phyloP scores from a whole-genome alignment of 2,113 vertebrate species.

The Python bivittatus region DNA sequence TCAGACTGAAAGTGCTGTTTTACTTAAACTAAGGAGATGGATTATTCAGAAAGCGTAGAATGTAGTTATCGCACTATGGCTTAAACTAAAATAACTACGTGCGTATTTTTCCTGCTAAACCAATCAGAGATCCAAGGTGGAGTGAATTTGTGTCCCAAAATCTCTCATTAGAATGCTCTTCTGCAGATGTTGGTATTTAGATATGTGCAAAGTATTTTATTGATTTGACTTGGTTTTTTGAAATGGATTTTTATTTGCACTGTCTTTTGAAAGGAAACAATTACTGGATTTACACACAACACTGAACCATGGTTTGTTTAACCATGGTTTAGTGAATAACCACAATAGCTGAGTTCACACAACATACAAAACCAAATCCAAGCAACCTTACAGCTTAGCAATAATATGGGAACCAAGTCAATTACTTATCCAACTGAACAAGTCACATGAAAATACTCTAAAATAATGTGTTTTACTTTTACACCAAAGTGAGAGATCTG shows the following conservation, averaged over 20 bases:
- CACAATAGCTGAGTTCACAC: neutral
- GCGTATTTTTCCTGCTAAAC: neutral
- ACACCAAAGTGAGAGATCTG: neutral
- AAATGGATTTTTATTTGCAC: neutral
- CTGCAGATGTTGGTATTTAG: neutral
- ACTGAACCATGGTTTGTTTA: neutral
- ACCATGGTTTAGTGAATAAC: neutral
- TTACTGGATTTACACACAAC: neutral
- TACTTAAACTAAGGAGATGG: neutral
- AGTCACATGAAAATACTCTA: neutral
- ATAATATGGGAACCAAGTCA: neutral
- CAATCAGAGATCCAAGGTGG: neutral
- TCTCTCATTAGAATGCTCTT: neutral
- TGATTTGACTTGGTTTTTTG: neutral
- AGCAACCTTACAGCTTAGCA: neutral
- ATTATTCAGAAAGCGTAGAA: neutral
- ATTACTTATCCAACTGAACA: neutral
- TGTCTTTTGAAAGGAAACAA: neutral
- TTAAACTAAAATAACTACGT: neutral
- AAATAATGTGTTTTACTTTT: neutral
- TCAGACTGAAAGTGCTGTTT: constrained; percentile 21
- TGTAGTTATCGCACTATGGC: neutral
- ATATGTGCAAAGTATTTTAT: neutral
- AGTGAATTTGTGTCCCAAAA: neutral
- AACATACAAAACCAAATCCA: neutral